These are phyloP conservation scores for Meteorus colon DNA, from an alignment of 2,888 invertebrate genomes.

Conservation along the genomic window DNA sequence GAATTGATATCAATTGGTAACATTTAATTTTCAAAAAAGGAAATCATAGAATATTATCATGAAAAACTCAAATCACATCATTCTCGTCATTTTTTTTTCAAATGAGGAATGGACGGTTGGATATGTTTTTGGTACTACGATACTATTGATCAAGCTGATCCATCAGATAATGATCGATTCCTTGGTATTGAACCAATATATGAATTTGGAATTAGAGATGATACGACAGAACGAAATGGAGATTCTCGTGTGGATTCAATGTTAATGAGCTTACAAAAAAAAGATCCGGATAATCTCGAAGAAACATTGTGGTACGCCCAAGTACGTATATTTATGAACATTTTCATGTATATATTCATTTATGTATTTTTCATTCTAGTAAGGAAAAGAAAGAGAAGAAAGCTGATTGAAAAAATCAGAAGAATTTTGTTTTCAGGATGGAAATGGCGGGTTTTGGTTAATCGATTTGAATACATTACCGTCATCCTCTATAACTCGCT, in stretches of 20 bases:
- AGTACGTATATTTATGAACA: slow-evolving; percentile 74
- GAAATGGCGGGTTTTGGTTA: slow-evolving; percentile 87
- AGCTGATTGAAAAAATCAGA: neutral
- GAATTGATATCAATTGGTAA: slow-evolving; percentile 77
- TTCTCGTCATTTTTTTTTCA: neutral
- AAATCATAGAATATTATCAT: neutral
- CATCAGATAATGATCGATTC: slow-evolving; percentile 84
- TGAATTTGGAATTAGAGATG: slow-evolving; percentile 80
- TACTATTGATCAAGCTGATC: slow-evolving; percentile 90
- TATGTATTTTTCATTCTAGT: too few relatives aligned
- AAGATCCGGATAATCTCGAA: slow-evolving; percentile 67
- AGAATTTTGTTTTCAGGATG: slow-evolving; percentile 78
- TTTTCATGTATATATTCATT: too few relatives aligned
- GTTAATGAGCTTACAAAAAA: slow-evolving; percentile 76
- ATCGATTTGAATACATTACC: slow-evolving; percentile 78
- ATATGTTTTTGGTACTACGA: slow-evolving; percentile 93
- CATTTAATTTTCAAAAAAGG: slow-evolving; percentile 45
- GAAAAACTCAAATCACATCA: neutral
- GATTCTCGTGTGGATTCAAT: slow-evolving; percentile 56
- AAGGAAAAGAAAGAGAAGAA: neutral
- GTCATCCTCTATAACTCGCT: slow-evolving; percentile 62
- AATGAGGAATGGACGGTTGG: slow-evolving; percentile 83
- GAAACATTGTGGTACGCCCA: slow-evolving; percentile 82
- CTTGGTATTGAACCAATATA: slow-evolving; percentile 91
- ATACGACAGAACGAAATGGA: slow-evolving; percentile 58